Base-by-base conservation (phyloP, 2,888 invertebrate species). In the Cosmia pyralina region DNA sequence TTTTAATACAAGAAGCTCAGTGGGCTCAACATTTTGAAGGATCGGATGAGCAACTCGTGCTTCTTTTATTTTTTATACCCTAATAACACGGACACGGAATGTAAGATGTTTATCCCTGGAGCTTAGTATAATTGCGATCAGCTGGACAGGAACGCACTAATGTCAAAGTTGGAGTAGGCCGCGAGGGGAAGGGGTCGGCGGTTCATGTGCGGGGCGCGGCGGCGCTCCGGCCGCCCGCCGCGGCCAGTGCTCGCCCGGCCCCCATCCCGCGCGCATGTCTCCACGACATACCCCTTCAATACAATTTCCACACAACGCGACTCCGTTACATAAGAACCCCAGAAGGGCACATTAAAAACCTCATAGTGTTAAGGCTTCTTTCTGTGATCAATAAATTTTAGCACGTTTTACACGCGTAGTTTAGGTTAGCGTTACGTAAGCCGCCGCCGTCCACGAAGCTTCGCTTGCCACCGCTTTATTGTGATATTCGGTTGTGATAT, bases 401-500 rank as follows among this genome's bases (percentile, higher is more conserved):
- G 95, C 95, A 95, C 94, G 90, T 93, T 95, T 94, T 95, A 94
- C 92, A 94, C 89, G 90, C 89, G 88, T 94, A 94, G 92, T 90
- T 52, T 93, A 93, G 92, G 92, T 94, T 94, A 94, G 90, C 88
- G 91, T 95, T 96, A 96, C 95, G 93, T 96, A 96, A 95, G 94
- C 92, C 92, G 93, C 95, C 94, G 94, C 95, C 96, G 96, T 96
- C 96, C 96, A 96, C 94, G 88, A 93, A 96, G 95, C 95, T 95
- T 95, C 91, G 96, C 96, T 95, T 94, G 95, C 94, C 93, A 94
- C 93, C 88, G 95, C 95, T 94, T 88, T 94, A 89, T 93, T 96
- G 96, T 96, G 96, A 96, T 96, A 96, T 93, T 94, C 93, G 96
- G 96, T 96, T 96, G 96, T 96, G 96, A 96, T 96, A 88, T 87